Evolutionary conservation across 1,140 invertebrate species (phyloP).

Genomic region (Dermatophagoides farinae): DNA sequence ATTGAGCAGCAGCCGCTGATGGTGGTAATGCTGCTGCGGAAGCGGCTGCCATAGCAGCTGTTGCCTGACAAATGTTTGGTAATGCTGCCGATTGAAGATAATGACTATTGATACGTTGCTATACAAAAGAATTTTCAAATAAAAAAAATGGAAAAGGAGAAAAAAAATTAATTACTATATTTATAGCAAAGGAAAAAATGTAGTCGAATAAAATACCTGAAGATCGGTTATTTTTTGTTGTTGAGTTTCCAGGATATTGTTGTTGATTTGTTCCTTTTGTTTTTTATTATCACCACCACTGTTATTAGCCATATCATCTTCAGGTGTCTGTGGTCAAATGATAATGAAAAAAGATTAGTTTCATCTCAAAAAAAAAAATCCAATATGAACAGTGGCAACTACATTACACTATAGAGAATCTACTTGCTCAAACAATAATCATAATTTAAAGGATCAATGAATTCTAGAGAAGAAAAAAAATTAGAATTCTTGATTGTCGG

Average conservation of each 20-base stretch:
- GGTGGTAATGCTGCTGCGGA: conserved; percentile 7
- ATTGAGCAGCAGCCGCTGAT: conserved; percentile 16
- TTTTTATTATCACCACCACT: too few species aligned
- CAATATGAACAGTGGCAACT: too few species aligned
- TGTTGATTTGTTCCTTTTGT: conserved; percentile 3
- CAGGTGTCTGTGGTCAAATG: too few species aligned
- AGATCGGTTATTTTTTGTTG: conserved; percentile 36
- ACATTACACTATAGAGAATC: too few species aligned
- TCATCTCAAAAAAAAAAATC: too few species aligned
- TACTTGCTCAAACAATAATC: too few species aligned
- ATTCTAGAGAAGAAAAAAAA: too few species aligned
- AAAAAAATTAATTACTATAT: background rate
- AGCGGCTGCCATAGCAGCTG: conserved; percentile 13
- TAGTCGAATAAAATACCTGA: conserved; percentile 25
- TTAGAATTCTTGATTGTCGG: background rate
- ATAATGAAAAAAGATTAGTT: too few species aligned
- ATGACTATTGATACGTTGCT: conserved; percentile 22
- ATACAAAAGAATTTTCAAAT: background rate
- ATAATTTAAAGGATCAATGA: too few species aligned
- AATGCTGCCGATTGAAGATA: conserved; percentile 25
- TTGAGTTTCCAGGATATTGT: conserved; percentile 25
- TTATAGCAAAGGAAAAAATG: background rate
- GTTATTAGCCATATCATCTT: too few species aligned
- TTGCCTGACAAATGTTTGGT: conserved; percentile 26
- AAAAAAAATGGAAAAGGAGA: background rate